Base-by-base conservation (phyloP, 1,140 invertebrate species). In the Scaptomyza graminum region DNA sequence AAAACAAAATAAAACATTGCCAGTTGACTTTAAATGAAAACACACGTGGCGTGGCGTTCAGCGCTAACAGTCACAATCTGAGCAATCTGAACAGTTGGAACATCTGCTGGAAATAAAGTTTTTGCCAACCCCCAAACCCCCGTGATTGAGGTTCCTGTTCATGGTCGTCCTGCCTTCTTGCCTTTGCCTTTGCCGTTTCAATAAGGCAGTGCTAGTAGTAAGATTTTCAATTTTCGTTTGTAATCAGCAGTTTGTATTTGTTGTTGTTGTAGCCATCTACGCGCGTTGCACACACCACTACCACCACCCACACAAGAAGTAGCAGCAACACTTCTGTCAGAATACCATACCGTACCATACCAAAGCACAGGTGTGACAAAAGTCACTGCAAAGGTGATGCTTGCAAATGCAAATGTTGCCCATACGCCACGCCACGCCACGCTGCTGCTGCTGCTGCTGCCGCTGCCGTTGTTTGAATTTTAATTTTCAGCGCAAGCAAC, bases 161-260 rank as follows among this genome's bases (percentile, higher is more conserved):
- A n/a, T n/a, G n/a, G n/a, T 18, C 28, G 62, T 46, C 47, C 56
- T 54, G 55, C 37, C 49, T 31, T 31, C n/a, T n/a, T 78, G 55
- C 63, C 54, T 16, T 65, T 61, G 43, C 43, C 37, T 34, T 34
- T 61, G 37, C 50, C 44, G 70, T 78, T 87, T 87, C 76, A 84
- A 85, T 79, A 84, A 76, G 63, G 72, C 50, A 75, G 64, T 61
- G 57, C 79, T 88, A n/a, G n/a, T n/a, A n/a, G n/a, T 87, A 87
- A 87, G 83, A 88, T 88, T 87, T 88, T 88, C 79, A 87, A 87
- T 87, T 87, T 87, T 88, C 83, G 52, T 73, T 88, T 75, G 83
- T 88, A 87, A 88, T 88, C 83, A 83, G 68, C 69, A 69, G 61
- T 64, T 80, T 71, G 69, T 77, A 65, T 82, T 78, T 74, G 74